phyloP scores from a whole-genome alignment of 2,113 vertebrate species.

The Lontra canadensis region DNA sequence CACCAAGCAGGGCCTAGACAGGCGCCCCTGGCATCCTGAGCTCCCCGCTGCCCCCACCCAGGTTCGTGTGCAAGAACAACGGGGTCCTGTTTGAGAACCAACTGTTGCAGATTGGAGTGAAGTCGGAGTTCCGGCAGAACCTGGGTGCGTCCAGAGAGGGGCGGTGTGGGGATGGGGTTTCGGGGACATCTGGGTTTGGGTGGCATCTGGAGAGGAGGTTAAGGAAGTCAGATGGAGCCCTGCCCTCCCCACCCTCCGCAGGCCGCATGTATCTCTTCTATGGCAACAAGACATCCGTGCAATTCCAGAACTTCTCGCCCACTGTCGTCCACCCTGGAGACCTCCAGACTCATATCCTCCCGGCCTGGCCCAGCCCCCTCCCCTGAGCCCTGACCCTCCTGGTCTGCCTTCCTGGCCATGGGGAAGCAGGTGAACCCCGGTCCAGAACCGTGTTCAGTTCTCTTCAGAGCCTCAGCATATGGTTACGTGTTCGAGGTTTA shows the following conservation, averaged over 20 bases:
- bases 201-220: background rate
- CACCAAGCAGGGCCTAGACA: background rate
- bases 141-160: constrained; percentile 84
- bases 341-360: constrained; percentile 94
- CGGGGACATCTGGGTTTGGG: background rate
- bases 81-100: constrained; percentile 96
- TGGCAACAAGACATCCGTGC: constrained; percentile 95
- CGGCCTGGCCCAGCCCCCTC: background rate
- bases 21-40: background rate
- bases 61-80: constrained; percentile 97
- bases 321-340: constrained; percentile 91
- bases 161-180: background rate
- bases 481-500: background rate
- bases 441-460: background rate
- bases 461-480: background rate
- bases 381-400: too few relatives aligned
- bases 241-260: constrained; percentile 46
- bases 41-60: constrained; percentile 46
- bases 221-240: background rate
- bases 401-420: background rate
- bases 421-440: background rate
- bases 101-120: constrained; percentile 94
- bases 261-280: constrained; percentile 97
- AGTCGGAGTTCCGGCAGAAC: constrained; percentile 96
- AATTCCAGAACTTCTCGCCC: constrained; percentile 93